These are phyloP conservation scores for Platanista minor DNA, from an alignment of 2,113 vertebrate genomes.

Conservation along the genomic window DNA sequence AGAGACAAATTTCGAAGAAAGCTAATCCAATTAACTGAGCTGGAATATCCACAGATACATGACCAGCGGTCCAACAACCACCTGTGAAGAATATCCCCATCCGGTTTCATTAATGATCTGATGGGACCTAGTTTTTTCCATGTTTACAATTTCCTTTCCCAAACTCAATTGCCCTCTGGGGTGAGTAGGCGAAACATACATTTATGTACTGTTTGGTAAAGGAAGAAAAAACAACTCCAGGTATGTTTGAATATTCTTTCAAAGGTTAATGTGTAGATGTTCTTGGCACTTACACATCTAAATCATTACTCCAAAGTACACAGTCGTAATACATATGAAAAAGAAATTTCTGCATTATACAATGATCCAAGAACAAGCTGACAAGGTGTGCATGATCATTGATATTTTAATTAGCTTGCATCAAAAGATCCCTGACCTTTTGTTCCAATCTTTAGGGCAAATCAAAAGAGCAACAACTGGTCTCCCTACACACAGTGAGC, in stretches of 20 bases:
- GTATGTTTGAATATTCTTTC: neutral
- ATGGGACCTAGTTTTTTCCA: neutral
- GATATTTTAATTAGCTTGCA: slow-evolving; percentile 66
- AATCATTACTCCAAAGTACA: slow-evolving; percentile 34
- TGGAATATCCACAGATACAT: neutral
- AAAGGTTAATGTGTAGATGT: neutral
- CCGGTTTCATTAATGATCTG: slow-evolving; percentile 22
- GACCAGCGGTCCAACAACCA: neutral
- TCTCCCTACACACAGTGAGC: slow-evolving; percentile 61
- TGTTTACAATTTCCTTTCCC: neutral
- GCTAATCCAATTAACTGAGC: neutral
- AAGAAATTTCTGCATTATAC: slow-evolving; percentile 38
- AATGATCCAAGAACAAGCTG: slow-evolving; percentile 62
- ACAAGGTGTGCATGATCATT: slow-evolving; percentile 40
- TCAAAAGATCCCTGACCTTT: slow-evolving; percentile 69
- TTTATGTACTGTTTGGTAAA: slow-evolving; percentile 40
- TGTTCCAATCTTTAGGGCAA: slow-evolving; percentile 60
- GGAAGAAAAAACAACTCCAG: neutral
- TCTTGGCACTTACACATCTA: slow-evolving; percentile 9
- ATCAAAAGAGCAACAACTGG: slow-evolving; percentile 63
- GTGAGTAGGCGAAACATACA: neutral
- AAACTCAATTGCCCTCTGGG: neutral
- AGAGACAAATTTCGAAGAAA: slow-evolving; percentile 18
- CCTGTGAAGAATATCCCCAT: neutral
- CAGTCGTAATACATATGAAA: slow-evolving; percentile 47